Percentiles rank a stretch among this genome's conserved stretches.
Conservation (phyloP, 2,113 vertebrate species). For the Corvus moneduloides region DNA sequence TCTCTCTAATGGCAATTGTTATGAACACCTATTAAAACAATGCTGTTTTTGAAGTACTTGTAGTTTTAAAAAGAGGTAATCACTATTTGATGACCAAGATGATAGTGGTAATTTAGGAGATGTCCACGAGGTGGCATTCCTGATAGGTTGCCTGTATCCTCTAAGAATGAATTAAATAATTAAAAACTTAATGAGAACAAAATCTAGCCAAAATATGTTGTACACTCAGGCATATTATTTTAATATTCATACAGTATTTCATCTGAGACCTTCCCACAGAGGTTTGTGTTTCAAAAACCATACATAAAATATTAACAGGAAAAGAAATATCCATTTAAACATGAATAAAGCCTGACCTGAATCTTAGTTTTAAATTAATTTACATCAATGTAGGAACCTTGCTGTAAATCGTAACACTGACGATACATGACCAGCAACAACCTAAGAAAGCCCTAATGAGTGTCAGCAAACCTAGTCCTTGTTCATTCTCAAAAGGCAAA, state of each 20-base stretch:
- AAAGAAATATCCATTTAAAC: neutral
- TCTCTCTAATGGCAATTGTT: neutral
- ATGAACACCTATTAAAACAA: neutral
- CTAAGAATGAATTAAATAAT: neutral
- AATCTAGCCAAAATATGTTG: neutral
- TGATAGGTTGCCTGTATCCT: neutral
- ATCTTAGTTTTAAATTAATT: neutral
- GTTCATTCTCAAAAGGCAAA: neutral
- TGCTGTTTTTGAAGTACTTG: neutral
- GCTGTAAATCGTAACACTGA: neutral
- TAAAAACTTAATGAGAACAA: neutral
- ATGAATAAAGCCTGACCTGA: neutral
- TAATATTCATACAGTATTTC: neutral
- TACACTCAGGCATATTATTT: neutral
- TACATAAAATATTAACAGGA: neutral
- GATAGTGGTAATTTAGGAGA: neutral
- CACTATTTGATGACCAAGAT: neutral
- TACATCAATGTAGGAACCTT: neutral
- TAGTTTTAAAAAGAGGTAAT: neutral
- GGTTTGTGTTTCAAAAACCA: neutral
- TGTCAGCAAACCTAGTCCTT: neutral
- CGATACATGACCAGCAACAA: neutral
- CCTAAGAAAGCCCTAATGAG: neutral
- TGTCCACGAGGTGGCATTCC: conserved; percentile 29
- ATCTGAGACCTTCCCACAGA: neutral